Percentiles rank a stretch among this genome's conserved stretches.
Conservation (phyloP, 1,140 invertebrate genomes). For the Riptortus pedestris region DNA sequence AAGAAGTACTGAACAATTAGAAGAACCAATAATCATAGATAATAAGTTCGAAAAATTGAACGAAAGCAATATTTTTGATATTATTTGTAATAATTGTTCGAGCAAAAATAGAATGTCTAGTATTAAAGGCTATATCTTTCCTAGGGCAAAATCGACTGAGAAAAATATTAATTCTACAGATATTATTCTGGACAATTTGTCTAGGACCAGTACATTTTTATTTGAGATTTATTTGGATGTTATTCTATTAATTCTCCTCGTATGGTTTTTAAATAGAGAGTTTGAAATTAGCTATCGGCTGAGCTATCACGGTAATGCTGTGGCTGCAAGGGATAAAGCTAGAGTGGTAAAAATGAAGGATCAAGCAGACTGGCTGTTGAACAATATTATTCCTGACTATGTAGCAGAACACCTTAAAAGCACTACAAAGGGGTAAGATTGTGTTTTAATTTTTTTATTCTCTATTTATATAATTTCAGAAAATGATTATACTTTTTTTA, state of each 20-base stretch:
- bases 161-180: background rate
- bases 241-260: conserved; percentile 64
- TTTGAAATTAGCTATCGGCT: conserved; percentile 90
- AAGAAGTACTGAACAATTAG: background rate
- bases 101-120: background rate
- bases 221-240: conserved; percentile 73
- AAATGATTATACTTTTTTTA: background rate
- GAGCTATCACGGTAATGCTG: conserved; percentile 83
- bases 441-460: background rate
- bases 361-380: conserved; percentile 89
- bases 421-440: conserved; percentile 46
- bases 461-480: background rate
- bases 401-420: conserved; percentile 86
- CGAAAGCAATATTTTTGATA: background rate
- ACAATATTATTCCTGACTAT: conserved; percentile 92
- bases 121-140: background rate
- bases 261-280: conserved; percentile 85
- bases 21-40: background rate
- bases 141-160: background rate
- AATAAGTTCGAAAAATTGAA: no score
- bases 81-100: background rate
- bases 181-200: background rate
- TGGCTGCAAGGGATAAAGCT: conserved; percentile 74
- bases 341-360: conserved; percentile 80
- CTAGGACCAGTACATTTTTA: conserved; percentile 39